Conservation (phyloP, 2,113 vertebrate species). For the Hippocampus mohnikei region DNA sequence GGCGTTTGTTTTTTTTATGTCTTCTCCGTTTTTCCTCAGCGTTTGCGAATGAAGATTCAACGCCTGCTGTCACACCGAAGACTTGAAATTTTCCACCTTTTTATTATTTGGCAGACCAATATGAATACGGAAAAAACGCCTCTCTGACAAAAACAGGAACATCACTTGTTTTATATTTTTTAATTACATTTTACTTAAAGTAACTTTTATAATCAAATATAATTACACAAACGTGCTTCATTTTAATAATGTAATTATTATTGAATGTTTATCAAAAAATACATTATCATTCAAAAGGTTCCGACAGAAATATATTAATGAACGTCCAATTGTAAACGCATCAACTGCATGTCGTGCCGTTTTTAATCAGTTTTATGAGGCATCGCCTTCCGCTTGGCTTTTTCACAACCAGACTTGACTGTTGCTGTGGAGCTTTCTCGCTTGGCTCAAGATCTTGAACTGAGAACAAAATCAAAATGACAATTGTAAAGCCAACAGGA, state of each 20-base stretch:
- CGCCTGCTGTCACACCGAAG: neutral
- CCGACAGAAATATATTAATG: neutral
- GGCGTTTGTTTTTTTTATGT: slow-evolving; percentile 5
- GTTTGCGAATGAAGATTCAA: neutral
- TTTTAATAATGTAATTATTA: no score
- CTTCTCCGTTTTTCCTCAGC: slow-evolving; percentile 1
- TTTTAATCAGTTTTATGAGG: neutral
- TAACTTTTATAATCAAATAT: neutral
- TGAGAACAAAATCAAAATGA: neutral
- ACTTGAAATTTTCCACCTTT: neutral
- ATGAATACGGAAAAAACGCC: neutral
- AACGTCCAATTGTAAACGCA: neutral
- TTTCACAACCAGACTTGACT: neutral
- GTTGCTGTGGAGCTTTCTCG: neutral
- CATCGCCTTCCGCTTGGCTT: neutral
- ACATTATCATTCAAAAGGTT: neutral
- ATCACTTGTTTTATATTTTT: neutral
- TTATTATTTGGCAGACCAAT: neutral
- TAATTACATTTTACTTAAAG: neutral
- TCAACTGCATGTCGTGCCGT: neutral
- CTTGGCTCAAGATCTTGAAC: neutral
- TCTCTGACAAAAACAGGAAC: neutral
- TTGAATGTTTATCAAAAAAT: neutral
- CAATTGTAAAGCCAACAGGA: neutral
- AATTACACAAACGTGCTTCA: neutral